A percentile compares a stretch with the other conserved stretches of the same genome.
Conservation (phyloP, 2,797 vertebrate species). For the Melanotaenia boesemani region DNA sequence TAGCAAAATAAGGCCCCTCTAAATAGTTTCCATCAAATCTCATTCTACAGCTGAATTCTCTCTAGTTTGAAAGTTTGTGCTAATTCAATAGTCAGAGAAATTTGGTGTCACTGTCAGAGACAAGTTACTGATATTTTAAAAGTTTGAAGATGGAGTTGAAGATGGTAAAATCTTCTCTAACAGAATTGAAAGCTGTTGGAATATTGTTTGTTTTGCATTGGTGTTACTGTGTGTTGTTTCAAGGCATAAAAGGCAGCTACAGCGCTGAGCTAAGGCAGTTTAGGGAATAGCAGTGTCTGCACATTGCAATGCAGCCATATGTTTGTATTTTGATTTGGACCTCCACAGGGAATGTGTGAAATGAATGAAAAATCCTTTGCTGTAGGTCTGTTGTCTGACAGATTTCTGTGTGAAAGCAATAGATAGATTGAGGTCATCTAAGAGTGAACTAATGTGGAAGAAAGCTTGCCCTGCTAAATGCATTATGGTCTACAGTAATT, state of each 20-base stretch:
- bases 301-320: conserved; percentile 60
- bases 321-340: conserved; percentile 64
- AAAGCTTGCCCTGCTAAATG: conserved; percentile 42
- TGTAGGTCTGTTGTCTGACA: conserved; percentile 56
- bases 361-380: conserved; percentile 58
- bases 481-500: conserved; percentile 41
- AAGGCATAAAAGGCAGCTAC: conserved; percentile 24
- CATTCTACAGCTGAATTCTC: neutral
- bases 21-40: neutral
- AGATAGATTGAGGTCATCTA: conserved; percentile 52
- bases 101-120: conserved; percentile 12
- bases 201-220: conserved; percentile 20
- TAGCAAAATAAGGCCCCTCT: too few species aligned
- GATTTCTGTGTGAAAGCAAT: conserved; percentile 27
- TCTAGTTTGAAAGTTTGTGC: neutral
- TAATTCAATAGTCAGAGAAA: conserved; percentile 24
- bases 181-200: conserved; percentile 36
- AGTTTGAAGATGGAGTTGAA: neutral
- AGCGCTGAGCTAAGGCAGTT: conserved; percentile 44
- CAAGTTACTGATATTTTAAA: conserved; percentile 29
- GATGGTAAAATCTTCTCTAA: conserved; percentile 30
- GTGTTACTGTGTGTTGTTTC: conserved; percentile 35
- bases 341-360: conserved; percentile 40
- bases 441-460: conserved; percentile 36
- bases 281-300: conserved; percentile 46